phyloP scores from a whole-genome alignment of 2,888 invertebrate genomes.

The Hypena proboscidalis region DNA sequence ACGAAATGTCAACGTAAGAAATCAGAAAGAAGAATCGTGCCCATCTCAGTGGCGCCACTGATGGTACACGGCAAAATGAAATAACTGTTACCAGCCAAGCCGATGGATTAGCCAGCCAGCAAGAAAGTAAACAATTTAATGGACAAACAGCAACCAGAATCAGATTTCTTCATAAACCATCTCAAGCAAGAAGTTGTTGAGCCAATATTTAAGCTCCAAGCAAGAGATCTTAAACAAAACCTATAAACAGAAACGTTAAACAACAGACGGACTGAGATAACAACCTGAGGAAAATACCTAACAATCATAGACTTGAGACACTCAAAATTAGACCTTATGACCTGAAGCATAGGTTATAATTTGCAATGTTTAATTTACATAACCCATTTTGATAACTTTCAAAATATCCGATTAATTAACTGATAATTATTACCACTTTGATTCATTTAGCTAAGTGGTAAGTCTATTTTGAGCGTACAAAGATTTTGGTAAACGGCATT shows the following conservation, averaged over 20 bases:
- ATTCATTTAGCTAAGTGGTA: slow-evolving; percentile 58
- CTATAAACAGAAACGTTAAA: slow-evolving; percentile 60
- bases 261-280: slow-evolving; percentile 51
- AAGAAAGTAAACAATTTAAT: slow-evolving; percentile 35
- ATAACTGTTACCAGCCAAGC: slow-evolving; percentile 18
- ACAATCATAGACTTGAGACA: slow-evolving; percentile 50
- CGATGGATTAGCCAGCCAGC: too few species aligned
- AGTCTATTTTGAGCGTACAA: slow-evolving; percentile 46
- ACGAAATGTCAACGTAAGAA: too few species aligned
- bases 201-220: slow-evolving; percentile 48
- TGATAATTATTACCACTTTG: slow-evolving; percentile 60
- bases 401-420: slow-evolving; percentile 70
- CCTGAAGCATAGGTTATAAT: too few species aligned
- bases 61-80: slow-evolving; percentile 20
- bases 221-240: slow-evolving; percentile 56
- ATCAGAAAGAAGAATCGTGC: too few species aligned
- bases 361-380: too few species aligned
- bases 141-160: slow-evolving; percentile 31
- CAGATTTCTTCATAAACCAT: slow-evolving; percentile 37
- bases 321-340: slow-evolving; percentile 20
- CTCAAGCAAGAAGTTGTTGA: slow-evolving; percentile 26
- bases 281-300: slow-evolving; percentile 54
- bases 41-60: too few species aligned
- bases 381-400: slow-evolving; percentile 57
- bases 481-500: slow-evolving; percentile 15